phyloP scores from a whole-genome alignment of 2,113 vertebrate genomes.

The Azemiops feae region DNA sequence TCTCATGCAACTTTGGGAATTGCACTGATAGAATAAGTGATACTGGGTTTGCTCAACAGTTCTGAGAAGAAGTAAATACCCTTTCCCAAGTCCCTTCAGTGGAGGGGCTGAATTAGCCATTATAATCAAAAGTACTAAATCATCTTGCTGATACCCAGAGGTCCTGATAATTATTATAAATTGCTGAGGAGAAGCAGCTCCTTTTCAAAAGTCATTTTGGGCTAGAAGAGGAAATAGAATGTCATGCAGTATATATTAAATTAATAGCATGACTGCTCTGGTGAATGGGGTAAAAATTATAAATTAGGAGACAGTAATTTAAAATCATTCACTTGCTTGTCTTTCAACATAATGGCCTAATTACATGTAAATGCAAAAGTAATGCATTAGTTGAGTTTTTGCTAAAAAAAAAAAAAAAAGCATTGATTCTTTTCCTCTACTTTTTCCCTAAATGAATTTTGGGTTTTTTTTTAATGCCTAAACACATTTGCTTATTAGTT shows the following conservation, averaged over 20 bases:
- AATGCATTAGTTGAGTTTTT: conserved; percentile 37
- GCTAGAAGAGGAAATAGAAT: conserved; percentile 22
- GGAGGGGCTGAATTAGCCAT: neutral
- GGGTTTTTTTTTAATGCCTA: neutral
- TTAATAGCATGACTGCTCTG: conserved; percentile 30
- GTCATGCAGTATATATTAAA: conserved; percentile 43
- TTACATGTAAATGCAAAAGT: conserved; percentile 28
- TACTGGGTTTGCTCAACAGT: neutral
- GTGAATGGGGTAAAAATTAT: conserved; percentile 45
- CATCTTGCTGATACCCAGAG: conserved; percentile 1
- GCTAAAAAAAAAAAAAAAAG: conserved; percentile 29
- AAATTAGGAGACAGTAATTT: conserved; percentile 55
- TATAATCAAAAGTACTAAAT: conserved; percentile 8
- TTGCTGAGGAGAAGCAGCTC: conserved; percentile 7
- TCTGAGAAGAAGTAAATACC: neutral
- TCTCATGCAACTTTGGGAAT: neutral
- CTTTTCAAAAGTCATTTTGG: conserved; percentile 38
- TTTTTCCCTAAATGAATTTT: neutral
- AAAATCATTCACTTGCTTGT: conserved; percentile 41
- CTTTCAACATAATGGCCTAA: conserved; percentile 47
- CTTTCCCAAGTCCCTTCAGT: neutral
- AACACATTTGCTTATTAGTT: neutral
- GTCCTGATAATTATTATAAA: conserved; percentile 21
- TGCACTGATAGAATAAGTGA: neutral
- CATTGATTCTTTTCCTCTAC: neutral